Base-by-base conservation (phyloP, 2,888 invertebrate genomes). In the Gymnoscelis rufifasciata region DNA sequence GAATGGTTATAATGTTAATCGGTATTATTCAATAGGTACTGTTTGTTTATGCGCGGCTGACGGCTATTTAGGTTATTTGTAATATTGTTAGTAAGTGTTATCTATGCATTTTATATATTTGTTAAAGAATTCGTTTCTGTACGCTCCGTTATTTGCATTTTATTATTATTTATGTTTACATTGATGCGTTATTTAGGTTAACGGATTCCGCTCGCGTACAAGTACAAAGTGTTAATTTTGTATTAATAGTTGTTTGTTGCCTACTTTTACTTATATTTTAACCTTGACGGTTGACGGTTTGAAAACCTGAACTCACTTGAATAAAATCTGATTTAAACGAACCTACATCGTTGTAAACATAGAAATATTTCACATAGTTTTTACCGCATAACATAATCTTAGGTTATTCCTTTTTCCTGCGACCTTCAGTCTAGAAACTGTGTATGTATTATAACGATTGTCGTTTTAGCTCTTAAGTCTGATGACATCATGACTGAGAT, bases 1-100 rank as follows among this genome's bases (percentile, higher is more conserved):
- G 46, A 54, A 56, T 54, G 56, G 42, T 46, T 51, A 47, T 49
- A 19, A 37, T 52, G 43, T 27, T 29, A 51, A 52, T 52, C 43
- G 43, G 46, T 52, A 46, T 42, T 52, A 37, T 51, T 43, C 37
- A 38, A 43, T 35, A 11, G 29, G 30, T 57, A 52, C 52, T 47
- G 49, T 47, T 51, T 52, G 47, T 52, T 48, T 51, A 40, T 38
- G 29, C 33, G 39, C 41, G 26, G 13, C 44, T 47, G 26, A 35
- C 38, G 46, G 36, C 44, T 31, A 50, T 45, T 47, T 43, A 40
- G 26, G 38, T 40, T 39, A 35, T 51, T 33, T 44, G 48, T 48
- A 29, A 43, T 49, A 12, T 31, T 37, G 35, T 41, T 27, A 10
- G 26, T 41, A 28, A 23, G 43, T 43, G 46, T 50, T 49, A 47